A percentile compares a stretch with the other conserved stretches of the same genome.
phyloP scores from a whole-genome alignment of 2,888 invertebrate species.

The Ichneumoninae sp. region DNA sequence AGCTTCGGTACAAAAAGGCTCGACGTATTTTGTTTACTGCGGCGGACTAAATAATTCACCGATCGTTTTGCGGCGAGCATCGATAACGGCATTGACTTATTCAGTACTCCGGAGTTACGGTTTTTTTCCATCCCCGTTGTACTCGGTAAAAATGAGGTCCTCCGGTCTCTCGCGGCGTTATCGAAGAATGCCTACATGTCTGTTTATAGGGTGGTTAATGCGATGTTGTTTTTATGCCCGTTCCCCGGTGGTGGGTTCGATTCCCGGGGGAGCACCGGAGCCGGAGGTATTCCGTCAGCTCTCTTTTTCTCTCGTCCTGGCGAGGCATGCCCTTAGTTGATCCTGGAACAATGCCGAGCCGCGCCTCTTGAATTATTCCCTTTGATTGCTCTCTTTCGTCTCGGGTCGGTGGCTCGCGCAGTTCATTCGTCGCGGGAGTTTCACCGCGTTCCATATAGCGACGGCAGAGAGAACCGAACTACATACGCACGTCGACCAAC shows the following conservation, averaged over 20 bases:
- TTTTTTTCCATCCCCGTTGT: constrained; percentile 32
- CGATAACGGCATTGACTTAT: constrained; percentile 60
- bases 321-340: constrained; percentile 33
- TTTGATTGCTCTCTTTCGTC: constrained; percentile 84
- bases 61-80: constrained; percentile 55
- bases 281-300: constrained; percentile 55
- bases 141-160: constrained; percentile 48
- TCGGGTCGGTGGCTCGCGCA: constrained; percentile 70
- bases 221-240: constrained; percentile 60
- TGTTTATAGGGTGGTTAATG: constrained; percentile 38
- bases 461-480: constrained; percentile 4
- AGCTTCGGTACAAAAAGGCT: background rate
- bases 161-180: constrained; percentile 44
- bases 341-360: constrained; percentile 80
- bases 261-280: constrained; percentile 47
- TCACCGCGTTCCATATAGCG: constrained; percentile 36
- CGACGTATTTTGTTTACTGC: constrained; percentile 1
- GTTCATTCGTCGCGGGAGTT: constrained; percentile 59
- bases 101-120: constrained; percentile 29
- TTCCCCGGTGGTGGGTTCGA: constrained; percentile 41
- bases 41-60: constrained; percentile 43
- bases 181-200: constrained; percentile 45
- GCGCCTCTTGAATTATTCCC: constrained; percentile 84
- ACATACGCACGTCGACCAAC: constrained; percentile 27
- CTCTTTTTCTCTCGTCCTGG: constrained; percentile 46